These are phyloP conservation scores for Trinorchestia longiramus DNA, from an alignment of 1,140 invertebrate genomes.

Conservation along the genomic window DNA sequence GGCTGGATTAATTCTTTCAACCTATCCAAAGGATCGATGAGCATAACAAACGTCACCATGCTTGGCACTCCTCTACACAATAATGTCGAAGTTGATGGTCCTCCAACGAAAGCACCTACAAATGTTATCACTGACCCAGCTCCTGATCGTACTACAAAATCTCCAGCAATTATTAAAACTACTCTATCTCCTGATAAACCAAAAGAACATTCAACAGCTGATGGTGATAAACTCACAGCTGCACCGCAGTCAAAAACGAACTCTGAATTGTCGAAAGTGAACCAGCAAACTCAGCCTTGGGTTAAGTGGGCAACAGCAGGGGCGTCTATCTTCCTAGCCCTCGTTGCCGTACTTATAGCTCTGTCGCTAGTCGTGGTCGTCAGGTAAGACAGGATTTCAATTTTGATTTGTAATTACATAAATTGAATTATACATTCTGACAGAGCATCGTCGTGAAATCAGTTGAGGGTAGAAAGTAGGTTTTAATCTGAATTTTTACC, in stretches of 20 bases:
- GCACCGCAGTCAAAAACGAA: background rate
- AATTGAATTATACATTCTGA: too few species aligned
- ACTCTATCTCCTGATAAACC: background rate
- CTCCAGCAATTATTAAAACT: background rate
- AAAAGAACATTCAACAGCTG: background rate
- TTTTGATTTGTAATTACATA: too few species aligned
- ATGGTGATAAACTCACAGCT: background rate
- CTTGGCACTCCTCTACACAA: background rate
- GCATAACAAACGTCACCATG: background rate
- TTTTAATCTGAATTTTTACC: too few species aligned
- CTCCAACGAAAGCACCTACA: background rate
- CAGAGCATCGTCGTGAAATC: too few species aligned
- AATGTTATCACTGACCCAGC: background rate
- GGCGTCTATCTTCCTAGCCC: constrained; percentile 36
- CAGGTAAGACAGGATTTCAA: background rate
- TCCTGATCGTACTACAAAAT: background rate
- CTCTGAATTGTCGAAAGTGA: background rate
- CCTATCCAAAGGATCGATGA: background rate
- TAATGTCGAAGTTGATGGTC: background rate
- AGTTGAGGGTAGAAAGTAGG: too few species aligned
- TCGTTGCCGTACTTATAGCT: background rate
- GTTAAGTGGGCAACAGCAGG: constrained; percentile 28
- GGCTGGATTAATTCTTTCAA: background rate
- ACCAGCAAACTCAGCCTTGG: background rate
- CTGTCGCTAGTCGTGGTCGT: background rate